These are phyloP conservation scores for Mus pahari DNA, from an alignment of 2,113 vertebrate genomes.

Conservation along the genomic window DNA sequence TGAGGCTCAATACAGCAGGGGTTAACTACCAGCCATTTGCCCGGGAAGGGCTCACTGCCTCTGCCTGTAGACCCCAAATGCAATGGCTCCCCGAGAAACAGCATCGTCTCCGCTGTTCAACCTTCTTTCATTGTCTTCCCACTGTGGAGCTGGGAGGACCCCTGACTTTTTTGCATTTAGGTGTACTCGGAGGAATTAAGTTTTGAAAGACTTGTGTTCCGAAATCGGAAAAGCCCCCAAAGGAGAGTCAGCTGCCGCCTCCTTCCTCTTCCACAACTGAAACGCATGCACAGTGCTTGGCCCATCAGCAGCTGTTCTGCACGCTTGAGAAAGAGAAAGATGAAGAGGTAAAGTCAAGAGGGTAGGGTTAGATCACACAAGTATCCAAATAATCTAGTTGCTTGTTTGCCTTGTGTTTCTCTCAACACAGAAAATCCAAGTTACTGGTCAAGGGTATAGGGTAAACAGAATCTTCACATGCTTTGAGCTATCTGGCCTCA, in stretches of 20 bases:
- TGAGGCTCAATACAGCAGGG: background rate
- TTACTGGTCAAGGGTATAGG: background rate
- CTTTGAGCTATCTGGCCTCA: background rate
- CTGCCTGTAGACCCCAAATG: background rate
- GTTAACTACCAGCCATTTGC: background rate
- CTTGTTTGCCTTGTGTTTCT: background rate
- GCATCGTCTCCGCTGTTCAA: too few relatives aligned
- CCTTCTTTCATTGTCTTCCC: background rate
- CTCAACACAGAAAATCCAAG: background rate
- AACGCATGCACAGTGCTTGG: background rate
- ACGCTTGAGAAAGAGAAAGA: background rate
- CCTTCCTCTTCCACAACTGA: background rate
- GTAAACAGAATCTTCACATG: background rate
- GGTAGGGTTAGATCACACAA: background rate
- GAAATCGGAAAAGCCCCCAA: background rate
- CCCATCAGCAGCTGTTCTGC: background rate
- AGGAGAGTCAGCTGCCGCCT: background rate
- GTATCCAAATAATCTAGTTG: background rate
- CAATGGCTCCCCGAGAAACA: background rate
- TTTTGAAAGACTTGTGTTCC: slow-evolving; percentile 12
- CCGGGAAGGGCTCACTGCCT: background rate
- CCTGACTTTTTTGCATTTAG: background rate
- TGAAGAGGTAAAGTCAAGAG: background rate
- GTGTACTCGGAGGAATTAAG: background rate
- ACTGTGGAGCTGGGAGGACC: background rate